Conservation (phyloP, 2,888 invertebrate genomes). For the Andrena chrysosceles region DNA sequence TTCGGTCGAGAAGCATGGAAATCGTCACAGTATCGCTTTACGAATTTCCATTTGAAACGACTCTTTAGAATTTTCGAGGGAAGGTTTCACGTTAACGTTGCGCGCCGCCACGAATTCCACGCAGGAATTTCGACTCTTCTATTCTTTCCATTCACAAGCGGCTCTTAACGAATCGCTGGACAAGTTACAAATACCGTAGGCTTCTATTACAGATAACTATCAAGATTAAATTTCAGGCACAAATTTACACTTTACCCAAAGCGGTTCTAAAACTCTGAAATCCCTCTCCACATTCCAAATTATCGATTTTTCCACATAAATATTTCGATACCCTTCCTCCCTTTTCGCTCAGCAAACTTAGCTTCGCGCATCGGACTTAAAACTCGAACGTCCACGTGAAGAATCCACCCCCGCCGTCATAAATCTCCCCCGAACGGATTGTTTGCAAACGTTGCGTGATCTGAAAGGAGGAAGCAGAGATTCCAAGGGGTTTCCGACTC, state of each 20-base stretch:
- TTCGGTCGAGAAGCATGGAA: conserved; percentile 62
- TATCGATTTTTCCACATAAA: neutral
- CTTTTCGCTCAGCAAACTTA: neutral
- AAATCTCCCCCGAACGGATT: conserved; percentile 78
- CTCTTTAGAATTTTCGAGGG: neutral
- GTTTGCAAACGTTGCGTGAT: conserved; percentile 75
- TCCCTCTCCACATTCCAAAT: too few relatives aligned
- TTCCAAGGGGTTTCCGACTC: conserved; percentile 49
- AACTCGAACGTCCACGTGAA: conserved; percentile 2
- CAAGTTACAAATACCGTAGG: conserved; percentile 20
- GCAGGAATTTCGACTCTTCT: conserved; percentile 32
- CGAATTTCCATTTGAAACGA: conserved; percentile 70
- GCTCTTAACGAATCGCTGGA: conserved; percentile 3
- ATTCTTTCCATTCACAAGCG: neutral
- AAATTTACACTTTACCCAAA: neutral
- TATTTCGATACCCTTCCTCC: neutral
- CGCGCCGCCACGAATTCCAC: conserved; percentile 43
- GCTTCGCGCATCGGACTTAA: neutral
- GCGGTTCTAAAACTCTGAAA: neutral
- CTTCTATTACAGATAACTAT: neutral
- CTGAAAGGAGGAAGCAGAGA: conserved; percentile 46
- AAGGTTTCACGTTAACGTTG: conserved; percentile 38
- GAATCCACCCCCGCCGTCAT: conserved; percentile 59
- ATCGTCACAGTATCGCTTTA: conserved; percentile 47
- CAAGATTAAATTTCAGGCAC: neutral